These are phyloP conservation scores for Limnothrissa miodon DNA, from an alignment of 2,113 vertebrate genomes.

Conservation along the genomic window DNA sequence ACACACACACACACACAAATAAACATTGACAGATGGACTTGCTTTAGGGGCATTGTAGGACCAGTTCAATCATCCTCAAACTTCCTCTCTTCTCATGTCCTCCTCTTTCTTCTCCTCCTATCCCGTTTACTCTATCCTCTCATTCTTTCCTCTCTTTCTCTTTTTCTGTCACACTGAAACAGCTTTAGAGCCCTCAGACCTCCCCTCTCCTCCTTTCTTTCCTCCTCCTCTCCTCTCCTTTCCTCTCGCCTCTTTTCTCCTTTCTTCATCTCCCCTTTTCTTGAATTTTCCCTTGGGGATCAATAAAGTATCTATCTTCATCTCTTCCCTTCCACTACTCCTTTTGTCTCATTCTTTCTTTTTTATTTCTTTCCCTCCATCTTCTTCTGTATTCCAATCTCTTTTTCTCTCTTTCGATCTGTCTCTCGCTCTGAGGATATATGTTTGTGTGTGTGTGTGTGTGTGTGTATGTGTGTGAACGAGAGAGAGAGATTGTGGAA, in stretches of 20 bases:
- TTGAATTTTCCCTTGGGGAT: too few relatives aligned
- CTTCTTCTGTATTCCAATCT: background rate
- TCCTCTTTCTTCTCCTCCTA: background rate
- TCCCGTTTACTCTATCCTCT: background rate
- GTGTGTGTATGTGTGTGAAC: conserved; percentile 1
- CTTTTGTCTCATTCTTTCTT: too few relatives aligned
- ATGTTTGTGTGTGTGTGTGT: background rate
- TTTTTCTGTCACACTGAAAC: background rate
- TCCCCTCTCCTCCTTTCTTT: background rate
- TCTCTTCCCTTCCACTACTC: too few relatives aligned
- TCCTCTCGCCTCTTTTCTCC: background rate
- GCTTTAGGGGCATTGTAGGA: conserved; percentile 61
- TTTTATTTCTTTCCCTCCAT: conserved; percentile 5
- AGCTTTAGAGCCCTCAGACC: background rate
- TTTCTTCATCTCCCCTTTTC: background rate
- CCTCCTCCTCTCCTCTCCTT: background rate
- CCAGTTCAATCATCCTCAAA: background rate
- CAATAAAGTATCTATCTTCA: too few relatives aligned
- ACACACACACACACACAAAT: conserved; percentile 81
- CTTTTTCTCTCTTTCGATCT: background rate
- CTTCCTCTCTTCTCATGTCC: background rate
- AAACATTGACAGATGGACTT: conserved; percentile 86
- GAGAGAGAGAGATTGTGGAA: too few relatives aligned
- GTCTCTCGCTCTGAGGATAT: background rate
- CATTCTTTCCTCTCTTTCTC: background rate